Conservation (phyloP, 2,113 vertebrate genomes). For the Scomber japonicus region DNA sequence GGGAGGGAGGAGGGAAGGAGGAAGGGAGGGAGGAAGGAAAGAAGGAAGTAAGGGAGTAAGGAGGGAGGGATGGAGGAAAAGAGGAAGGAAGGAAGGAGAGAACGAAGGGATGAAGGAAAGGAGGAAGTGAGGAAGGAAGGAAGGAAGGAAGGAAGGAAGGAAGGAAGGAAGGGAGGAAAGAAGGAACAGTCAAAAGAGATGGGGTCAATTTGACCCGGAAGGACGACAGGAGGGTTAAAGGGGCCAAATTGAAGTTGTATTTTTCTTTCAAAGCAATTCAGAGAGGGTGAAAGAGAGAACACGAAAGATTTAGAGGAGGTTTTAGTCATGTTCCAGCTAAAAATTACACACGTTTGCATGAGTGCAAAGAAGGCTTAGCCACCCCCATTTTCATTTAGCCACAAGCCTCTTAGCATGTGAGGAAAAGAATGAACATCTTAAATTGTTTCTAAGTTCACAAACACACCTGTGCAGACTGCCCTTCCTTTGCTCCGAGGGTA, state of each 20-base stretch:
- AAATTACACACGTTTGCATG: slow-evolving; percentile 36
- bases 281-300: neutral
- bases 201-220: no score
- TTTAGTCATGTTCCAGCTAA: slow-evolving; percentile 22
- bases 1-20: no score
- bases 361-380: slow-evolving; percentile 6
- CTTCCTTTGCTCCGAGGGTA: neutral
- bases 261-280: neutral
- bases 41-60: no score
- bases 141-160: no score
- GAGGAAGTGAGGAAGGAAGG: no score
- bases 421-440: slow-evolving; percentile 11
- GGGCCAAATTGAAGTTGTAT: neutral
- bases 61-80: no score
- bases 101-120: no score
- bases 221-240: neutral
- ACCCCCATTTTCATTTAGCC: slow-evolving; percentile 36
- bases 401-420: neutral
- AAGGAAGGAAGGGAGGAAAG: no score
- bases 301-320: neutral
- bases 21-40: no score
- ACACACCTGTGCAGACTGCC: neutral
- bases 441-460: slow-evolving; percentile 13
- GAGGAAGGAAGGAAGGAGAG: no score
- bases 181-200: no score